Evolutionary conservation across 1,140 invertebrate species (phyloP), one percentile per base, ranked within the genome.

Genomic region (Drosophila navojoa): DNA sequence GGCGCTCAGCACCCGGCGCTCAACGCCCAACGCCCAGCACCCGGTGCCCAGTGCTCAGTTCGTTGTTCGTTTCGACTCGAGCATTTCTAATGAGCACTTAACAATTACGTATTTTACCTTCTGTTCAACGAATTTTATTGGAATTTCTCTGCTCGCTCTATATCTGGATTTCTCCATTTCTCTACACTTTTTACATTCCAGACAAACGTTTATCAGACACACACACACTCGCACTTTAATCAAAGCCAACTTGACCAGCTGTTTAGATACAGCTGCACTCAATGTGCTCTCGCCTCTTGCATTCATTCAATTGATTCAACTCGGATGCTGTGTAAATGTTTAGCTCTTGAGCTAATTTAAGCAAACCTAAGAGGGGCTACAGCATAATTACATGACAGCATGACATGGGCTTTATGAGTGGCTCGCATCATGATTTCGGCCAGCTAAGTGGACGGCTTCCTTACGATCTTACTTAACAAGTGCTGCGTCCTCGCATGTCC

Each of bases 61-160:
- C 19, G 27, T 16, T 19, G 16, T 38, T 57, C 44, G 50, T 19
- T n/a, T 73, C 58, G 81, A 68, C 59, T 86, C 32, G 59, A 81
- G 76, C 70, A 87, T 89, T 87, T 87, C 71, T 87, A 87, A 87
- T 87, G 82, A 87, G 82, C 79, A 87, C 82, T 87, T 87, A 87
- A 87, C 82, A 87, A 87, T 87, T 87, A 87, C 79, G 81, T 89
- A 86, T 64, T 76, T 78, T 19, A 49, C 44, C 45, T 35, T 32
- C 40, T 72, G 40, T 49, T 29, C 29, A 15, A 44, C 42, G 49
- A 59, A 19, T 72, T 68, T 25, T 49, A 60, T 47, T 68, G 63
- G 47, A 40, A 42, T 68, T 72, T 59, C 55, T 64, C 50, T 54
- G 29, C 54, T 38, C 49, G 13, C 45, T 50, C 22, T 57, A 29